Evolutionary conservation across 2,113 vertebrate genomes (phyloP), one percentile per base, ranked within the genome.

Genomic region (Sander lucioperca): DNA sequence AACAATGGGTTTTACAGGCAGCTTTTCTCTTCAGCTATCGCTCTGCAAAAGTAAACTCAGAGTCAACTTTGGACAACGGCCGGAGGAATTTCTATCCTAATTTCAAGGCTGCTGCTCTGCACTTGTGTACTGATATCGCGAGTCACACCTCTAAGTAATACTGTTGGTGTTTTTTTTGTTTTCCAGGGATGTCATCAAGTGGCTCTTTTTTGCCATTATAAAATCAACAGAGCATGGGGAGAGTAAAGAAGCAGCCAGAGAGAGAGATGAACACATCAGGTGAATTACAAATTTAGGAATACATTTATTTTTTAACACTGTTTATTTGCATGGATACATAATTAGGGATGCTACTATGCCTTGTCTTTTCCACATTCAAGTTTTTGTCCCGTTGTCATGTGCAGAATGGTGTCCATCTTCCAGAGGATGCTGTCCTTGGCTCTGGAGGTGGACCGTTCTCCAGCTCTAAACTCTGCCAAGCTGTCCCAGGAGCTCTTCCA

Each of bases 341-440:
- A 18, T 51, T 30, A n/a, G 14, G 51, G 3, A 6, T 19, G 21
- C 27, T 48, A 53, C 3, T 39, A 2, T 36, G 21, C 21, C 18
- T 1, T 19, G 12, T 30, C 5, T 47, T 73, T 33, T 23, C 33
- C 45, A 5, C 50, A 23, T 54, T 30, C 3, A 67, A 19, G 47
- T 59, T n/a, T 58, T 62, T 65, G 19, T 43, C 10, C 45, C 19
- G 58, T 69, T 77, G 7, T 67, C 51, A 18, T 47, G 58, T 89
- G 21, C 76, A 99, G 98, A 94, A 92, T 95, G 4, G 94, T 96
- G 73, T 94, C 94, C 21, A 93, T 96, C 85, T 95, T 99, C 61
- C 97, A 99, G 92, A 93, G 94, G 90, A 98, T 99, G 97, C 85
- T 99, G 81, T 94, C 95, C 76, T 91, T 99, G 1, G 96, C 97